Evolutionary conservation across 2,113 vertebrate species (phyloP), one percentile per base, ranked within the genome.

Genomic region (Trichechus manatus): DNA sequence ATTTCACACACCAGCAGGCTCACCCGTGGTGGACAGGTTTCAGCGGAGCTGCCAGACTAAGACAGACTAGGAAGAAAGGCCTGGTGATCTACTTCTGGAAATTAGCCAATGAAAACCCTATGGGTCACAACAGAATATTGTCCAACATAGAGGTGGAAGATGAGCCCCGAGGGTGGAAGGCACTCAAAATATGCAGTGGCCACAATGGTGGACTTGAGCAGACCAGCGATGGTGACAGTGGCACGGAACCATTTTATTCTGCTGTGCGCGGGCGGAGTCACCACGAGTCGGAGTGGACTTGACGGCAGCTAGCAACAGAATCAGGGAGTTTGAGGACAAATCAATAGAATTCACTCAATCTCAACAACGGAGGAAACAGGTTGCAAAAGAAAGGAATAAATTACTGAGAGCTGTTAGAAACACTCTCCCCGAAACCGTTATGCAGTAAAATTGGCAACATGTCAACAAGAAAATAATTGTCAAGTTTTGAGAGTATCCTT

Each of bases 301-400:
- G 70, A 22, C 4, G 10, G 33, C 68, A 15, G 3, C n/a, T 72
- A 23, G 42, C 72, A 39, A 74, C 72, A 9, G 42, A 66, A 20
- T 6, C 53, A 20, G 68, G 7, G 31, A 44, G 1, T 27, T 7
- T 0, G 4, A 75, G 75, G 64, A 13, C n/a, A 15, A 0, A 4
- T 5, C 20, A 3, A 0, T 20, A 9, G 39, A 33, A 17, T 36
- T 14, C 10, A 27, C 39, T 74, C 44, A 15, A 11, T 42, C 10
- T 9, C 1, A 19, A 22, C 42, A 8, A 14, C 33, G 31, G 79
- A 59, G 82, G 50, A 29, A 19, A 33, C 23, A 13, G 74, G 11
- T 5, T 4, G 83, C 20, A 36, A 59, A 53, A 25, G 29, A 6
- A 1, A 1, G 23, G 72, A 25, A 31, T 50, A 29, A 36, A 42